Base-by-base conservation (phyloP, 2,888 invertebrate species). In the Trissoscelio sp. region DNA sequence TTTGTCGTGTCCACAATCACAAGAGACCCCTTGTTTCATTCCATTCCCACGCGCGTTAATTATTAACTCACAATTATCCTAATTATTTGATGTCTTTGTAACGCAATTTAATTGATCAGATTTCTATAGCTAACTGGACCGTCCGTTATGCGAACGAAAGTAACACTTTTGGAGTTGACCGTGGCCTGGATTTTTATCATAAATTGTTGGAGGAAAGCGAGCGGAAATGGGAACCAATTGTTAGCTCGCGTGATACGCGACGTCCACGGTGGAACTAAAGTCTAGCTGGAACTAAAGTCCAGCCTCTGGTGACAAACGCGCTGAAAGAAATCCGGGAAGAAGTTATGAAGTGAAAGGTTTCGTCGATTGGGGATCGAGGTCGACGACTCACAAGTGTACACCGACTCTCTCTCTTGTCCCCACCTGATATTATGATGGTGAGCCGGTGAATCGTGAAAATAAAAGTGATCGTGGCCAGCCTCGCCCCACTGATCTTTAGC, bases 311-410 rank as follows among this genome's bases (percentile, higher is more conserved):
- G 84, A 82, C 83, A 82, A 83, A 82, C 31, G 66, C 83, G 83
- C 31, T 58, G 86, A 87, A 87, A 87, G 87, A 86, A 85, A 85
- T 87, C 86, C 85, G 85, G 85, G 86, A 88, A 87, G 87, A 87
- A 87, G 87, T 88, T 88, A 87, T 87, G 78, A 87, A 91, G 91
- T 91, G 91, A 91, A 91, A 91, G 91, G 91, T 88, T 87, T 82
- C 81, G 78, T 44, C 83, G 85, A 87, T 88, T 83, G 87, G 85
- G 86, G 89, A 91, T 89, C 87, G 90, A 90, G 91, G 91, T 85
- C 86, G 84, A 84, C 85, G 85, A 86, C 86, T 85, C n/a, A n/a
- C 53, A 44, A 62, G 62, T 69, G 62, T n/a, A n/a, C n/a, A n/a
- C n/a, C 39, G 58, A 70, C 48, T 83, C 83, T 85, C 85, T 85